Evolutionary conservation across 2,888 invertebrate genomes (phyloP).

Genomic region (Lymantria monacha): DNA sequence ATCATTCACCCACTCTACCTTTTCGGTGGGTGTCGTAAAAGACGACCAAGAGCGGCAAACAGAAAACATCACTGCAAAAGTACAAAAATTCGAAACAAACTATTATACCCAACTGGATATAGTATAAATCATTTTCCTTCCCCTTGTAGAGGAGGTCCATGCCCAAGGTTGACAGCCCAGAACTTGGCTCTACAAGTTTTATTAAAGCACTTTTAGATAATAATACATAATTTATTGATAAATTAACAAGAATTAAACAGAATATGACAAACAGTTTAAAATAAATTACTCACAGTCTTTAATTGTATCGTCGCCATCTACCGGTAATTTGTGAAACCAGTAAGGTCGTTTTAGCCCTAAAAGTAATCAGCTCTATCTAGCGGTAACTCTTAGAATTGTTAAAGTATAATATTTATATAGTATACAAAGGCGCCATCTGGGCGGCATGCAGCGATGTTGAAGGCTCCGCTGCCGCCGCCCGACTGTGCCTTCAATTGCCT

Average conservation of each 20-base stretch:
- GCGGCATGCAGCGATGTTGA: slow-evolving; percentile 42
- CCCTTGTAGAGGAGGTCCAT: too few species aligned
- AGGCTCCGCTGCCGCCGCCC: slow-evolving; percentile 59
- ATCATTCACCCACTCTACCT: too few species aligned
- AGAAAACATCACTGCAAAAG: too few species aligned
- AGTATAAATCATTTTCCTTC: too few species aligned
- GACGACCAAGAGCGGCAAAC: neutral
- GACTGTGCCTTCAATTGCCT: slow-evolving; percentile 54
- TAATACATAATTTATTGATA: too few species aligned
- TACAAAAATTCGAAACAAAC: too few species aligned
- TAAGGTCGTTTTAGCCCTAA: slow-evolving; percentile 18
- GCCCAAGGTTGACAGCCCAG: too few species aligned
- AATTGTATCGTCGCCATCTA: slow-evolving; percentile 54
- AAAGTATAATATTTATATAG: slow-evolving; percentile 23
- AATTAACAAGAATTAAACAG: neutral
- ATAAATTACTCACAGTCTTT: slow-evolving; percentile 42
- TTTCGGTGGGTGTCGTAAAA: neutral
- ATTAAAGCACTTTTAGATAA: too few species aligned
- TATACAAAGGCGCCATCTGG: slow-evolving; percentile 61
- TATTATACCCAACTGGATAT: too few species aligned
- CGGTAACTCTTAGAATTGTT: slow-evolving; percentile 41
- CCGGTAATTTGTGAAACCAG: slow-evolving; percentile 39
- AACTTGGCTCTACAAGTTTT: too few species aligned
- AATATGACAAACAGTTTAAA: neutral
- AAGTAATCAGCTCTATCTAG: slow-evolving; percentile 55